Percentiles rank a stretch among this genome's conserved stretches.
phyloP scores from a whole-genome alignment of 1,140 invertebrate species.

The Dolichoris vasculosae region DNA sequence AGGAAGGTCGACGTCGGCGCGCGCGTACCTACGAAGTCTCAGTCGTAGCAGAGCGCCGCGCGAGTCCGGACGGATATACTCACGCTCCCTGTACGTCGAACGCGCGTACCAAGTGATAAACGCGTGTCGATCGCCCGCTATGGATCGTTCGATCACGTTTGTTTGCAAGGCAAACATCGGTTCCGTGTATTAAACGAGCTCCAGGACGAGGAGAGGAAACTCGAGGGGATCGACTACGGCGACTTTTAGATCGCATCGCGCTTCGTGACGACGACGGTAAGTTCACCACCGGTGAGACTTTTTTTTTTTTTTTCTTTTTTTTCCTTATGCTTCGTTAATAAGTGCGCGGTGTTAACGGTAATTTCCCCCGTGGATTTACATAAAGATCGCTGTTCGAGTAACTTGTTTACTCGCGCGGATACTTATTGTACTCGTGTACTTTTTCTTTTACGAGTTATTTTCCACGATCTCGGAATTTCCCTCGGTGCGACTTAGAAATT shows the following conservation, averaged over 20 bases:
- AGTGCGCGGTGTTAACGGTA: background rate
- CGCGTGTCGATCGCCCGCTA: background rate
- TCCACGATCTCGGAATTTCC: too few species aligned
- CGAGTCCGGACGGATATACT: background rate
- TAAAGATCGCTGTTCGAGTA: background rate
- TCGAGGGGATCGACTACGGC: background rate
- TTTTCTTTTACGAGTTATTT: background rate
- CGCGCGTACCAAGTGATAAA: background rate
- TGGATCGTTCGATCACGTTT: slow-evolving; percentile 60
- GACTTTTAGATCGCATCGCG: background rate
- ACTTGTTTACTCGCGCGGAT: background rate
- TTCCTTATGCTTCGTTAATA: too few species aligned
- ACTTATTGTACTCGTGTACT: background rate
- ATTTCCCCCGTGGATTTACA: background rate
- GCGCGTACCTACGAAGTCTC: background rate
- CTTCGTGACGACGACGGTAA: background rate
- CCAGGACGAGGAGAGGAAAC: background rate
- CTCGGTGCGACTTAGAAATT: too few species aligned
- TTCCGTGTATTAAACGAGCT: slow-evolving; percentile 64
- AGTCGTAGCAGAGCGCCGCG: slow-evolving; percentile 25
- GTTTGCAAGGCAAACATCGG: slow-evolving; percentile 63
- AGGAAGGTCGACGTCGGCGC: background rate
- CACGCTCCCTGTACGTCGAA: background rate
- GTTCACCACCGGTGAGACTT: too few species aligned
- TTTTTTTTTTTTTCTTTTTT: too few species aligned